phyloP scores from a whole-genome alignment of 2,888 invertebrate species.

The Cantharis flavilabris region DNA sequence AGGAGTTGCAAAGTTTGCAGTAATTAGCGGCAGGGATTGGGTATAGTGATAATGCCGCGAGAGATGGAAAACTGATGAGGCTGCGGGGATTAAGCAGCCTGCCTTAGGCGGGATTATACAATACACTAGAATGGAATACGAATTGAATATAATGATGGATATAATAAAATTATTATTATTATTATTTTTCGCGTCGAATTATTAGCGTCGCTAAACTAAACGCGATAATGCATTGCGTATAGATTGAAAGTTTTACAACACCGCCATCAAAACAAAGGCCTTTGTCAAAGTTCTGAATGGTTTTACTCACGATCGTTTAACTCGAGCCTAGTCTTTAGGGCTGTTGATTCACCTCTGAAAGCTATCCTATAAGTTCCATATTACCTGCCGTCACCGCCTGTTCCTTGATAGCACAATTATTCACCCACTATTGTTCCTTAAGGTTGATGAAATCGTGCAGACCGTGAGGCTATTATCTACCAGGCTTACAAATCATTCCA shows the following conservation, averaged over 20 bases:
- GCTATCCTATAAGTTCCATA: constrained; percentile 25
- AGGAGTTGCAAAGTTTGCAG: constrained; percentile 47
- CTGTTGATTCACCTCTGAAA: constrained; percentile 22
- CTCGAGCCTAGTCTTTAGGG: constrained; percentile 16
- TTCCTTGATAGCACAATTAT: constrained; percentile 44
- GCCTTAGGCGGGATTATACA: constrained; percentile 47
- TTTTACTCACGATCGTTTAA: constrained; percentile 31
- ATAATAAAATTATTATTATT: not conserved
- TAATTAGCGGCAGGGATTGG: constrained; percentile 53
- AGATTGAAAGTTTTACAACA: constrained; percentile 17
- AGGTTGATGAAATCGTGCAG: constrained; percentile 46
- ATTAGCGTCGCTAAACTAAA: constrained; percentile 11
- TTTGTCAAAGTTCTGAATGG: constrained; percentile 31
- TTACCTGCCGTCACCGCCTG: constrained; percentile 37
- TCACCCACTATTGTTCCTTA: constrained; percentile 45
- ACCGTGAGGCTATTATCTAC: constrained; percentile 43
- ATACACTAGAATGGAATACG: constrained; percentile 47
- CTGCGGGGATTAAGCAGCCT: constrained; percentile 49
- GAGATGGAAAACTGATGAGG: constrained; percentile 54
- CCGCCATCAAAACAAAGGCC: constrained; percentile 24
- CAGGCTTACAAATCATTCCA: constrained; percentile 47
- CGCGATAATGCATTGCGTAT: not conserved
- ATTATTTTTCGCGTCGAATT: constrained; percentile 19
- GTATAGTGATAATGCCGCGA: constrained; percentile 50
- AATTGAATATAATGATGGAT: constrained; percentile 45